These are phyloP conservation scores for Rhizoglyphus robini DNA, from an alignment of 1,140 invertebrate genomes.

Conservation along the genomic window DNA sequence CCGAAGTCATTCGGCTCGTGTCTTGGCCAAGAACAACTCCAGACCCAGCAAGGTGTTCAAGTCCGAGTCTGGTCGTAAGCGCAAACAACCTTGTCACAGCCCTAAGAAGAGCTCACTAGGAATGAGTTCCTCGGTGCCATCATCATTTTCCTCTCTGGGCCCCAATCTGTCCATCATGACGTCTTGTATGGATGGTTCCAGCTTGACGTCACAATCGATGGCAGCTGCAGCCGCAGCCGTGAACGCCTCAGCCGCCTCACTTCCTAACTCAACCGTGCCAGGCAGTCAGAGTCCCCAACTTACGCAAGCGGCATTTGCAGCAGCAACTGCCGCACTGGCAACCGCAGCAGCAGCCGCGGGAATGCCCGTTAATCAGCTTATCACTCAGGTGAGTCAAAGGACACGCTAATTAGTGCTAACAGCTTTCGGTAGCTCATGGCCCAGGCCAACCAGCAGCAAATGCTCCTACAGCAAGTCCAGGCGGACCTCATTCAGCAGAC, in stretches of 20 bases:
- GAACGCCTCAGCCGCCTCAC: not conserved
- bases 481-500: conserved; percentile 19
- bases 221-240: not conserved
- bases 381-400: conserved; percentile 1
- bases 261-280: not conserved
- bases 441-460: conserved; percentile 21
- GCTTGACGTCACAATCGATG: not conserved
- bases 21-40: not conserved
- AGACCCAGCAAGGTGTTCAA: not conserved
- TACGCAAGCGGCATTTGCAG: conserved; percentile 11
- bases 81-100: not conserved
- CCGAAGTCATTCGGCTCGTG: not conserved
- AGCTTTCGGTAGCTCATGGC: conserved; percentile 20
- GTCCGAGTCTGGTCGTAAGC: not conserved
- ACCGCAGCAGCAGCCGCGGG: conserved; percentile 16
- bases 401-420: not conserved
- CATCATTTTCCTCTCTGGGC: not conserved
- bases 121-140: not conserved
- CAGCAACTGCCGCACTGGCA: conserved; percentile 16
- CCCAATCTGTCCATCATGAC: conserved; percentile 5
- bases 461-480: conserved; percentile 21
- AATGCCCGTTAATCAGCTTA: conserved; percentile 18
- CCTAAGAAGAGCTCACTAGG: not conserved
- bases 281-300: not conserved
- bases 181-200: not conserved